Evolutionary conservation across 1,140 invertebrate genomes (phyloP).

Genomic region (Trachymyrmex septentrionalis): DNA sequence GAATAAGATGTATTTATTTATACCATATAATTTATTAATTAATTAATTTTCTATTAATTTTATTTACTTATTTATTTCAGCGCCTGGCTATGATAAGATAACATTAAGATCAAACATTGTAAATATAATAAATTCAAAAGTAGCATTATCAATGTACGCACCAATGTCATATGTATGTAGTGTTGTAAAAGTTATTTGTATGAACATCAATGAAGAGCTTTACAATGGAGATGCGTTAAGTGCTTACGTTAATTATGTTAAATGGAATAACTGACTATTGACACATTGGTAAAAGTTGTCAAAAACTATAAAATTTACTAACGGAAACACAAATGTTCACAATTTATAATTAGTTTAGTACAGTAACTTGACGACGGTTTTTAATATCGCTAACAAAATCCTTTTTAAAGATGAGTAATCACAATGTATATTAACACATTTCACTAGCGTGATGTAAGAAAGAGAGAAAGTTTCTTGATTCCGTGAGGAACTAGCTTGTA

Average conservation of each 20-base stretch:
- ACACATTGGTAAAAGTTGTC: slow-evolving; percentile 13
- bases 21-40: neutral
- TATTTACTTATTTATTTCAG: slow-evolving; percentile 12
- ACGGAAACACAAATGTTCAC: neutral
- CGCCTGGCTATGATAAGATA: neutral
- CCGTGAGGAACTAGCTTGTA: slow-evolving; percentile 23
- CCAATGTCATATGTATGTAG: neutral
- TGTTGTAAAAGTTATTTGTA: slow-evolving; percentile 1
- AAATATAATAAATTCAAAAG: slow-evolving; percentile 37
- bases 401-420: slow-evolving; percentile 19
- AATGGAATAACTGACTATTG: neutral
- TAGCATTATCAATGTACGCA: neutral
- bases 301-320: neutral
- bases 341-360: slow-evolving; percentile 1
- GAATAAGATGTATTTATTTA: slow-evolving; percentile 17
- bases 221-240: neutral
- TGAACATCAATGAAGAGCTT: slow-evolving; percentile 36
- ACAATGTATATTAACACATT: slow-evolving; percentile 32
- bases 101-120: slow-evolving; percentile 10
- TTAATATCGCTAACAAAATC: neutral
- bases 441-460: slow-evolving; percentile 52
- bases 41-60: neutral
- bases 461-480: slow-evolving; percentile 54
- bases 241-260: slow-evolving; percentile 13
- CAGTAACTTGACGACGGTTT: neutral